Percentiles rank a stretch among this genome's conserved stretches.
Evolutionary conservation across 2,113 vertebrate genomes (phyloP).

Genomic region (Pedetes capensis): DNA sequence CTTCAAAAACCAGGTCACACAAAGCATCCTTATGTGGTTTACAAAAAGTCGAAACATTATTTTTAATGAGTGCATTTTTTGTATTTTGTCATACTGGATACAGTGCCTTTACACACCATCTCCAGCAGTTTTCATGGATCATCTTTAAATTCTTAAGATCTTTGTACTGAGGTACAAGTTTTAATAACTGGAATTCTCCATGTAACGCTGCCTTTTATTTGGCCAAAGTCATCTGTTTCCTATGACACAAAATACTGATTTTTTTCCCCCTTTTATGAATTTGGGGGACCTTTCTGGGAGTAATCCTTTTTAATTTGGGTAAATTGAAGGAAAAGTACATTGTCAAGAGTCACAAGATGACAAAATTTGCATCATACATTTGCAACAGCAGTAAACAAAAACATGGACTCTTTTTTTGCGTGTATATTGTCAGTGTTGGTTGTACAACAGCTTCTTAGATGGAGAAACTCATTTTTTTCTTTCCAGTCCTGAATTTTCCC

Average conservation of each 20-base stretch:
- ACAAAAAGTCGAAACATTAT: neutral
- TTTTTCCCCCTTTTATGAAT: neutral
- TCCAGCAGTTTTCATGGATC: neutral
- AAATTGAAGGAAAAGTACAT: neutral
- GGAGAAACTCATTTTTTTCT: neutral
- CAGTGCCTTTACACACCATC: neutral
- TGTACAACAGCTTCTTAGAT: neutral
- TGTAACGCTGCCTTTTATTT: neutral
- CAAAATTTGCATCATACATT: neutral
- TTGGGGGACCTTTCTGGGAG: neutral
- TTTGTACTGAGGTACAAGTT: neutral
- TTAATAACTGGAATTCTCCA: neutral
- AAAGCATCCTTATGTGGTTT: neutral
- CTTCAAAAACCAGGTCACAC: constrained; percentile 33
- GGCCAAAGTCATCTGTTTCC: neutral
- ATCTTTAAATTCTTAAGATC: neutral
- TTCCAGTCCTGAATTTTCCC: neutral
- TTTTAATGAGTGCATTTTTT: constrained; percentile 27
- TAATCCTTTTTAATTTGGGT: neutral
- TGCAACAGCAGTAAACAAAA: neutral
- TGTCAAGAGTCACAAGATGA: neutral
- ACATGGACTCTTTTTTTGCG: neutral
- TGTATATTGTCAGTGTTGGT: neutral
- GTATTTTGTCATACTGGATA: neutral
- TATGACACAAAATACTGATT: neutral